phyloP scores from a whole-genome alignment of 2,797 vertebrate species.

The Gila robusta region DNA sequence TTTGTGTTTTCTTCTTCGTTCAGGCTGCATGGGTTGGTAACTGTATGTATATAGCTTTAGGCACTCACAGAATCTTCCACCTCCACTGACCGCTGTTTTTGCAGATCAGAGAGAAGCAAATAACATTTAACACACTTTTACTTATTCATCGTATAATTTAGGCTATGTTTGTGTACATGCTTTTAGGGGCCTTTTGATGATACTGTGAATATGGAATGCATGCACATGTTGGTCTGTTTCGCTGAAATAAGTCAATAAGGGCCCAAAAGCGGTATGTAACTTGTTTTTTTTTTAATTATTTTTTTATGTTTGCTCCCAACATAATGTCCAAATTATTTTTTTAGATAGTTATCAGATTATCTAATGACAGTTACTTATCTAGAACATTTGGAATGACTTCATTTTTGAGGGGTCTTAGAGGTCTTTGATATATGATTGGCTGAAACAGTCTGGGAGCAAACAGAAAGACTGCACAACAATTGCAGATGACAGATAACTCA shows the following conservation, averaged over 20 bases:
- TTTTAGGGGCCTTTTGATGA: conserved; percentile 1
- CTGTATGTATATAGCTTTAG: not conserved
- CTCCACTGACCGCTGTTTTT: conserved; percentile 19
- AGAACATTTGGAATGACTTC: not conserved
- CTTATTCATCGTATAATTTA: conserved; percentile 20
- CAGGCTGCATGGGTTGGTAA: not conserved
- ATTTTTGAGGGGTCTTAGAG: not conserved
- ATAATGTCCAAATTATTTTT: not conserved
- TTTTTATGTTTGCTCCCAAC: not conserved
- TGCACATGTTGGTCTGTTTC: not conserved
- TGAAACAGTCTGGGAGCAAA: not conserved
- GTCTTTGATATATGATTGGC: conserved; percentile 9
- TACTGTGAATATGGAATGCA: not conserved
- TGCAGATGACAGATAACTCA: conserved; percentile 34
- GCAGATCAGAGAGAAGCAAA: conserved; percentile 25
- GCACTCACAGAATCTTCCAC: conserved; percentile 3
- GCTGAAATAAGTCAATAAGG: not conserved
- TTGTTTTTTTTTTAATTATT: not conserved
- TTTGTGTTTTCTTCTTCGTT: not conserved
- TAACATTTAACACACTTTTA: conserved; percentile 25
- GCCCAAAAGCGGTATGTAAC: not conserved
- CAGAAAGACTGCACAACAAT: conserved; percentile 21
- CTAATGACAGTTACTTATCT: not conserved
- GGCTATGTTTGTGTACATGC: not conserved
- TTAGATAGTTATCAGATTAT: not conserved